A percentile compares a stretch with the other conserved stretches of the same genome.
Conservation (phyloP, 2,113 vertebrate species). For the Amphiprion percula region DNA sequence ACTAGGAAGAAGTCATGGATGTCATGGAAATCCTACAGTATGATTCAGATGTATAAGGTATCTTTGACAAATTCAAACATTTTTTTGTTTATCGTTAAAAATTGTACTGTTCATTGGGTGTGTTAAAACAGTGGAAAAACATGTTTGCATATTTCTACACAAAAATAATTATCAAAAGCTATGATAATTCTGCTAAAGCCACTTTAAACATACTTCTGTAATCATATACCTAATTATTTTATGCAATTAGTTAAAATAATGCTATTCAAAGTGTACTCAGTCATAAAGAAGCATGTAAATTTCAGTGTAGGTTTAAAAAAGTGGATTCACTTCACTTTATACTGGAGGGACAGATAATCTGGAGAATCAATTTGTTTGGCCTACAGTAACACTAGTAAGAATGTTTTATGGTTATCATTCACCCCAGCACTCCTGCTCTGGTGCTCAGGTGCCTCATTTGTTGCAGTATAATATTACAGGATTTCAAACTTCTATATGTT, state of each 20-base stretch:
- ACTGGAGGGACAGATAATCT: background rate
- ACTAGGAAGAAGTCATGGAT: background rate
- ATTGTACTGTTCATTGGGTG: no score
- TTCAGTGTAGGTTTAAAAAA: background rate
- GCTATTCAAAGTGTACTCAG: background rate
- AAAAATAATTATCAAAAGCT: no score
- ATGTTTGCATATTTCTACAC: no score
- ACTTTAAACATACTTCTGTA: no score
- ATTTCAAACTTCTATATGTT: constrained; percentile 34
- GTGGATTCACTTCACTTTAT: background rate
- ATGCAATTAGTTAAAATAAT: no score
- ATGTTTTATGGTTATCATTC: constrained; percentile 33
- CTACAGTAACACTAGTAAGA: constrained; percentile 17
- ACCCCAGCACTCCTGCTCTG: constrained; percentile 29
- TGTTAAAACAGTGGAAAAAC: no score
- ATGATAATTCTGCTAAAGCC: no score
- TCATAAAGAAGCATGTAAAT: background rate
- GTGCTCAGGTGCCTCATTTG: constrained; percentile 36
- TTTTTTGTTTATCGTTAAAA: no score
- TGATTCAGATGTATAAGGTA: background rate
- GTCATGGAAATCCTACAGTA: background rate
- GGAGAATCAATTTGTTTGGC: constrained; percentile 8
- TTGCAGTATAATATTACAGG: constrained; percentile 45
- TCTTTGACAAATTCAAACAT: no score
- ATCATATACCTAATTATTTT: no score